Evolutionary conservation across 2,888 invertebrate species (phyloP), one percentile per base, ranked within the genome.

Genomic region (Serripes groenlandicus): DNA sequence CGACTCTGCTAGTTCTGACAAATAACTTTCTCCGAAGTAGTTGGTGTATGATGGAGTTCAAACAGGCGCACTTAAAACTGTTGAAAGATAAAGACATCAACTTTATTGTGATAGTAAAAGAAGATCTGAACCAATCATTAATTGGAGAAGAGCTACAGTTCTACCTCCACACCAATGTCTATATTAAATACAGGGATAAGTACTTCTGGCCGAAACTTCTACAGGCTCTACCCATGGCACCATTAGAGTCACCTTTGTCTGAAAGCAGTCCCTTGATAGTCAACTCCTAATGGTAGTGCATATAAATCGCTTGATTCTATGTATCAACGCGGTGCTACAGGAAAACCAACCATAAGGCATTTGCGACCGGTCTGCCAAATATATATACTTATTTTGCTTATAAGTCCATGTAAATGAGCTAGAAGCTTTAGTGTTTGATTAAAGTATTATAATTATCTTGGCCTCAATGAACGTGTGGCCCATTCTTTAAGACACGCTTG

Each of bases 1-100:
- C 78, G 32, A 82, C 79, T 9, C 54, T 82, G 9, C 49, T 85
- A 0, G 52, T 80, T 1, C 34, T 85, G 3, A 80, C 85, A 18
- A 79, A 82, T 35, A 82, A 78, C 56, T 85, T 82, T 54, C 70
- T 85, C 0, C 15, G 69, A 15, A 82, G 82, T 70, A 23, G 75
- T 0, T 85, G 85, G 85, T 85, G 85, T 30, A 64, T 64, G 23
- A 72, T 75, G 79, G 85, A 85, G 64, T 79, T 80, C 42, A 69
- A 77, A 15, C 74, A 80, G 23, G 78, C 80, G 5, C 75, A 82
- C 32, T 54, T 69, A 37, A 74, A 73, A 34, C 52, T 77, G 4
- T 26, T 85, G 4, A 75, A 32, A 32, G 80, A 82, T n/a, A 62
- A 62, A 32, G 58, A 56, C 32, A 69, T 76, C 3, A 74, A 81